Evolutionary conservation across 2,113 vertebrate species (phyloP).

Genomic region (Neodon shergylaensis): DNA sequence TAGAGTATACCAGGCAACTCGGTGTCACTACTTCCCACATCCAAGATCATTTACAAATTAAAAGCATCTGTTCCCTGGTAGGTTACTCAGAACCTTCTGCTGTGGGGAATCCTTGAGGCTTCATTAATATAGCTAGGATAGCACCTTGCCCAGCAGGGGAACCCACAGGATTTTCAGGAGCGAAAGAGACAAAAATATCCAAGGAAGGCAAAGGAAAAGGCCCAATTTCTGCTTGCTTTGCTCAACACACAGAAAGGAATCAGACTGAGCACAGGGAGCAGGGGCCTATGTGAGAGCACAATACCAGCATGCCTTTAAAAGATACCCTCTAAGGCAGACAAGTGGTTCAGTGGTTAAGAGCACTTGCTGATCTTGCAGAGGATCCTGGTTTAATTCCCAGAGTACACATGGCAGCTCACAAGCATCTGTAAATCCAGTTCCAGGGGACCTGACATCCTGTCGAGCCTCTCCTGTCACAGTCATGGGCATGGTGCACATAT

Average conservation of each 20-base stretch:
- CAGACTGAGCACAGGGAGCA: not conserved
- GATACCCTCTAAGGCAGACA: not conserved
- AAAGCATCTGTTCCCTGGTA: not conserved
- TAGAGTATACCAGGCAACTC: not conserved
- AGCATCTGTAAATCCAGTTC: not conserved
- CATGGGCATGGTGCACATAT: not conserved
- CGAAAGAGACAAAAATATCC: not conserved
- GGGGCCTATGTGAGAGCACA: rapidly evolving
- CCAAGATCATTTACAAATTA: not conserved
- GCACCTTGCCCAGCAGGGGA: not conserved
- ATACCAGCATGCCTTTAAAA: not conserved
- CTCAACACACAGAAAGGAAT: not conserved
- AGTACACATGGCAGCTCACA: not conserved
- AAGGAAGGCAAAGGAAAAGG: not conserved
- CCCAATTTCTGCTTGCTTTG: not conserved
- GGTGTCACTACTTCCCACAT: not conserved
- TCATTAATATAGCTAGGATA: not conserved
- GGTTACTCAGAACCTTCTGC: not conserved
- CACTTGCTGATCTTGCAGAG: not conserved
- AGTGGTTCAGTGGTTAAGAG: not conserved
- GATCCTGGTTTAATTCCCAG: not conserved
- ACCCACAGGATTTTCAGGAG: not conserved
- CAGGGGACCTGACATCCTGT: not conserved
- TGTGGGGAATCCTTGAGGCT: not conserved
- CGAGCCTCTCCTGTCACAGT: not conserved